Conservation (phyloP, 2,888 invertebrate genomes). For the Selenia dentaria region DNA sequence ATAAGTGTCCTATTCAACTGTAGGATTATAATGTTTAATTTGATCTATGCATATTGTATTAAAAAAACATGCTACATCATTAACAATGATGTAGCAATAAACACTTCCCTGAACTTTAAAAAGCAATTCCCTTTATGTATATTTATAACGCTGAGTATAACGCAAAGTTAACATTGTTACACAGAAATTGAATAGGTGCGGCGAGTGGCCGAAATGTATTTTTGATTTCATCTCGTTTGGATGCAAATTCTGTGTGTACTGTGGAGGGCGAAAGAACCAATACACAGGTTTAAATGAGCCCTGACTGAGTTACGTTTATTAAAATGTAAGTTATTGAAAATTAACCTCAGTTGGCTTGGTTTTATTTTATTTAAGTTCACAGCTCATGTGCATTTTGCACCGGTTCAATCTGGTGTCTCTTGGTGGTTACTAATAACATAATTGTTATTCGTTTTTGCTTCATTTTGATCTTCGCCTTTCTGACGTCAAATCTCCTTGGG, state of each 20-base stretch:
- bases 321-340: slow-evolving; percentile 28
- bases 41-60: too few species aligned
- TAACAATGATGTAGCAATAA: too few species aligned
- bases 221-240: slow-evolving; percentile 56
- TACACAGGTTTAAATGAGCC: slow-evolving; percentile 47
- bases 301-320: slow-evolving; percentile 31
- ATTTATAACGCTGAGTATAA: slow-evolving; percentile 28
- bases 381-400: too few species aligned
- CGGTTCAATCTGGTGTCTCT: too few species aligned
- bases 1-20: too few species aligned
- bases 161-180: slow-evolving; percentile 33
- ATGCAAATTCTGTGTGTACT: slow-evolving; percentile 51
- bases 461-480: too few species aligned
- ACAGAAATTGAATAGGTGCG: slow-evolving; percentile 33
- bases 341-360: background rate
- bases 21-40: too few species aligned
- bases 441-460: too few species aligned
- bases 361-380: background rate
- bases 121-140: slow-evolving; percentile 18
- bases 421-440: too few species aligned
- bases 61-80: too few species aligned
- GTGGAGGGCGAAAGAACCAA: slow-evolving; percentile 46
- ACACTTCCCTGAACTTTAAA: too few species aligned
- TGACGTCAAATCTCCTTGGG: too few species aligned
- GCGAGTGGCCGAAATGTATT: slow-evolving; percentile 40